Conservation (phyloP, 2,797 vertebrate species). For the Loris lydekkerianus region DNA sequence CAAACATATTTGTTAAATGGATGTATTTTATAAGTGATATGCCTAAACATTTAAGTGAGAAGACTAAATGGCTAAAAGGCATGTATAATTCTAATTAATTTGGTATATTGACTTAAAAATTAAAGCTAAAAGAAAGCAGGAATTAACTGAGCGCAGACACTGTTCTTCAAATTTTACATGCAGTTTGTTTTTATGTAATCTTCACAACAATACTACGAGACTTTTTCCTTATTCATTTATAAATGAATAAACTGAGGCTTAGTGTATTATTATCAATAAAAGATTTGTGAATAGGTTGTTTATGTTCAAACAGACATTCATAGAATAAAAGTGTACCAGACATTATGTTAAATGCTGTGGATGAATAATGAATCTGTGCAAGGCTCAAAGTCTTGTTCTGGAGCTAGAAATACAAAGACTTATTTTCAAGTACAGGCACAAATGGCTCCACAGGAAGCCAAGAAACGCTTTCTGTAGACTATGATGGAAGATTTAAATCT, state of each 20-base stretch:
- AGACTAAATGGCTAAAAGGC: background rate
- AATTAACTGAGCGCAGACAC: background rate
- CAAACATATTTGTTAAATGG: background rate
- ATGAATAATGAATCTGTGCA: constrained; percentile 52
- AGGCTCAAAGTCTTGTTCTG: constrained; percentile 44
- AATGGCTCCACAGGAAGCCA: constrained; percentile 34
- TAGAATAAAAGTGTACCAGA: background rate
- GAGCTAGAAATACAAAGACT: constrained; percentile 64
- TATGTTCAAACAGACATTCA: constrained; percentile 16
- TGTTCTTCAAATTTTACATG: background rate
- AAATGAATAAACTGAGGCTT: background rate
- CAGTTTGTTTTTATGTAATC: background rate
- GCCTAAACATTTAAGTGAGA: background rate
- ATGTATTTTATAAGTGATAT: background rate
- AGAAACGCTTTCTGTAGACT: constrained; percentile 48
- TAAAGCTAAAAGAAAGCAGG: background rate
- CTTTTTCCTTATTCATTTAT: constrained; percentile 15
- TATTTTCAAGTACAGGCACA: constrained; percentile 60
- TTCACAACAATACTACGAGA: background rate
- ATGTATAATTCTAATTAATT: constrained; percentile 38
- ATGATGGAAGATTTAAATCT: constrained; percentile 33
- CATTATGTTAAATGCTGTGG: constrained; percentile 54
- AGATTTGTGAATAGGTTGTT: constrained; percentile 18
- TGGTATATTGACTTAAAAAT: background rate
- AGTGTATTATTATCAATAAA: constrained; percentile 57